A percentile compares a stretch with the other conserved stretches of the same genome.
Evolutionary conservation across 2,113 vertebrate species (phyloP).

Genomic region (Plectropomus leopardus): DNA sequence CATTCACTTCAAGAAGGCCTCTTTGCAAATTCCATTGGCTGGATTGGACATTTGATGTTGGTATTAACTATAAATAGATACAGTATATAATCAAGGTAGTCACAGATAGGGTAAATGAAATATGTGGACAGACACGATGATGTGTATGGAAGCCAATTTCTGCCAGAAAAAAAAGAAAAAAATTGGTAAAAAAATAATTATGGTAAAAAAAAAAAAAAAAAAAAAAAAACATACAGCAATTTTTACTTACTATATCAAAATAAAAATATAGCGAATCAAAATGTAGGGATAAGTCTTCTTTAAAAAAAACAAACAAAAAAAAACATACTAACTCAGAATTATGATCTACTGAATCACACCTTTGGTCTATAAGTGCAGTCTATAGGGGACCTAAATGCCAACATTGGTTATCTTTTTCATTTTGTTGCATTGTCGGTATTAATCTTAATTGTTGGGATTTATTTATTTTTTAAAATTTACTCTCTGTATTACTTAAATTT

Average conservation of each 20-base stretch:
- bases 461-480: no score
- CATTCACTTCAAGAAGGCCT: neutral
- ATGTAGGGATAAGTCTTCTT: neutral
- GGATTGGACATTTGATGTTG: constrained; percentile 6
- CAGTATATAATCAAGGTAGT: neutral
- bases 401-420: no score
- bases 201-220: neutral
- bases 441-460: no score
- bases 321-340: no score
- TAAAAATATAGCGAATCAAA: no score
- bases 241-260: neutral
- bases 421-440: no score
- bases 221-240: neutral
- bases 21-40: no score
- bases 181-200: neutral
- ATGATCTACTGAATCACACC: no score
- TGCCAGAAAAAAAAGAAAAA: neutral
- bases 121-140: neutral
- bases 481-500: no score
- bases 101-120: neutral
- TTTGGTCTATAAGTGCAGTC: no score
- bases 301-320: no score
- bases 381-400: no score
- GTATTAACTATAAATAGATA: neutral
- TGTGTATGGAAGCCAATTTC: neutral